Percentiles rank a stretch among this genome's conserved stretches.
phyloP scores from a whole-genome alignment of 2,797 vertebrate genomes.

The Pseudopleuronectes americanus region DNA sequence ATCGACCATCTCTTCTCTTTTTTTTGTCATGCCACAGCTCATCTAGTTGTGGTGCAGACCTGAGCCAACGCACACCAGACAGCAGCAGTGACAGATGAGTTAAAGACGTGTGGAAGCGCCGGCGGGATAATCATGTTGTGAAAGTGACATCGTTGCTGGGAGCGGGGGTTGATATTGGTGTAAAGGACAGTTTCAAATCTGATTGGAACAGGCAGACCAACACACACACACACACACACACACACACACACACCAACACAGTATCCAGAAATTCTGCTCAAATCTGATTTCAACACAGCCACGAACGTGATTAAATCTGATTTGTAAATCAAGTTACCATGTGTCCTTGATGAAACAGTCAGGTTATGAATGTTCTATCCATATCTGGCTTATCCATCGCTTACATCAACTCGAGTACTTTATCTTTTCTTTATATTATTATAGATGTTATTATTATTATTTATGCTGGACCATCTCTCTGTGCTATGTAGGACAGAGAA shows the following conservation, averaged over 20 bases:
- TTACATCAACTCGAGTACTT: slow-evolving; percentile 19
- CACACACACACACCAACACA: slow-evolving; percentile 9
- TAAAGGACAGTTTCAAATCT: slow-evolving; percentile 44
- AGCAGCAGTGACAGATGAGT: slow-evolving; percentile 46
- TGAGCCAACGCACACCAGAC: slow-evolving; percentile 35
- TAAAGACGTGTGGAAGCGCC: slow-evolving; percentile 46
- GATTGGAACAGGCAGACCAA: slow-evolving; percentile 29
- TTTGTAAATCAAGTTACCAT: slow-evolving; percentile 37
- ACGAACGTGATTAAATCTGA: slow-evolving; percentile 28
- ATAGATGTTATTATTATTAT: not conserved
- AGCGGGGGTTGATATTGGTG: slow-evolving; percentile 26
- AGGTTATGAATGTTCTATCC: slow-evolving; percentile 17
- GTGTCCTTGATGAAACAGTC: slow-evolving; percentile 28
- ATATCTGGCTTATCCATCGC: slow-evolving; percentile 12
- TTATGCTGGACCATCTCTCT: not conserved
- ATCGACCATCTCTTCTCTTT: not conserved
- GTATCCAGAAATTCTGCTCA: not conserved
- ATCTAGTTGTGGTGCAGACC: slow-evolving; percentile 27
- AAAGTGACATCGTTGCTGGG: slow-evolving; percentile 43
- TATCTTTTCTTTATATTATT: not conserved
- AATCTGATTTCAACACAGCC: slow-evolving; percentile 13
- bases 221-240: slow-evolving; percentile 7
- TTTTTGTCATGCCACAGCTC: slow-evolving; percentile 13
- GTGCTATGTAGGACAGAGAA: slow-evolving; percentile 30
- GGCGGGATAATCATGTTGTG: slow-evolving; percentile 47